A percentile compares a stretch with the other conserved stretches of the same genome.
phyloP scores from a whole-genome alignment of 2,888 invertebrate genomes.

The Ceramica pisi region DNA sequence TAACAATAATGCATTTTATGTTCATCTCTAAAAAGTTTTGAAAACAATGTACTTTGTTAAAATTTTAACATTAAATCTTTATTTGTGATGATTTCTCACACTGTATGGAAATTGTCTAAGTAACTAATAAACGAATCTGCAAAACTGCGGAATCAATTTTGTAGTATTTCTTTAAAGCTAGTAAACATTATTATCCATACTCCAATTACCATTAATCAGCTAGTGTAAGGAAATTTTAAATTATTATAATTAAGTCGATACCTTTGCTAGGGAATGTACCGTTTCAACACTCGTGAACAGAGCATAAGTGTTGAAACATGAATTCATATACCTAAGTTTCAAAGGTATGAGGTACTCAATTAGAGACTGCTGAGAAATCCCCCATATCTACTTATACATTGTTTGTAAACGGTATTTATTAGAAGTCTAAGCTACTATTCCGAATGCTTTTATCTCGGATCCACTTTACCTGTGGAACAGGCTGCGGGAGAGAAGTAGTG shows the following conservation, averaged over 20 bases:
- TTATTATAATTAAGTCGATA: conserved; percentile 22
- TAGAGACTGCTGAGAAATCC: background rate
- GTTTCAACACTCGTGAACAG: background rate
- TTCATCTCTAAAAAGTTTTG: no score
- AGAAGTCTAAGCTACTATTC: background rate
- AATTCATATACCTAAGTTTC: background rate
- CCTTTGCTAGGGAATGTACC: background rate
- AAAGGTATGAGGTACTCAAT: background rate
- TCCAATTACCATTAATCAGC: background rate
- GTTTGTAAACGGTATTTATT: background rate
- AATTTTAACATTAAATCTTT: no score
- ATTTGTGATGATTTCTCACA: no score
- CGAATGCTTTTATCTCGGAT: no score
- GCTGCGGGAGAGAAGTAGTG: no score
- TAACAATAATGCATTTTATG: no score
- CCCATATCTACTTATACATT: background rate
- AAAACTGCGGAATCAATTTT: background rate
- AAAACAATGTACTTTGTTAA: no score
- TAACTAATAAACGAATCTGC: no score
- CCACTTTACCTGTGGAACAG: no score
- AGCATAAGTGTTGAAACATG: background rate
- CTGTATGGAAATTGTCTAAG: no score
- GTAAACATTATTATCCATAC: background rate
- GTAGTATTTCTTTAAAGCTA: no score
- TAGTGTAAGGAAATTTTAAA: conserved; percentile 10